Percentiles rank a stretch among this genome's conserved stretches.
phyloP scores from a whole-genome alignment of 2,797 vertebrate genomes.

The Zenarchopterus dispar region DNA sequence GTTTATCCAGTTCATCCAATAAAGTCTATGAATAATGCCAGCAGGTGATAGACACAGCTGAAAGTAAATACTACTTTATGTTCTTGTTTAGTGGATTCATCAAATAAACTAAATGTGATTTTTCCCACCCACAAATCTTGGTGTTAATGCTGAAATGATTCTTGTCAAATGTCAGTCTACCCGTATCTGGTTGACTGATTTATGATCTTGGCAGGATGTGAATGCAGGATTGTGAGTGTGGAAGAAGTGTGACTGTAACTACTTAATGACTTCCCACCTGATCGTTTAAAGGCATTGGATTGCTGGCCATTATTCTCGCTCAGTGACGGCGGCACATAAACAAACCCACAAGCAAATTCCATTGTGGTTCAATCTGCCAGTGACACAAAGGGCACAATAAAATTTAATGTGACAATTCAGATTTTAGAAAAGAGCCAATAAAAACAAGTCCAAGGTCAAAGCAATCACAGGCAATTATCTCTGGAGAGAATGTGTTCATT shows the following conservation, averaged over 20 bases:
- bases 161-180: no score
- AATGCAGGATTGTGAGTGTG: no score
- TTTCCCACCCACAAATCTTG: no score
- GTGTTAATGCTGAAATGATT: no score
- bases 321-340: constrained; percentile 65
- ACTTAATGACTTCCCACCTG: constrained; percentile 62
- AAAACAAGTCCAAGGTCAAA: background rate
- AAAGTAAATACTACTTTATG: no score
- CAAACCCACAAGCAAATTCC: constrained; percentile 79
- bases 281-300: constrained; percentile 53
- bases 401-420: background rate
- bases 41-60: constrained; percentile 1
- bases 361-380: constrained; percentile 47
- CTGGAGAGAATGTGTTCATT: no score
- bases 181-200: no score
- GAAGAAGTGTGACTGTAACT: background rate
- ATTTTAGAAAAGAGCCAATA: background rate
- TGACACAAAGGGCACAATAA: background rate
- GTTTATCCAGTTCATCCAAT: no score
- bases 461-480: no score
- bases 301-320: constrained; percentile 36
- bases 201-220: no score
- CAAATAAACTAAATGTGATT: no score
- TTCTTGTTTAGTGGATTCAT: no score
- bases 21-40: background rate